Conservation (phyloP, 1,140 invertebrate genomes). For the Arctopsyche grandis region DNA sequence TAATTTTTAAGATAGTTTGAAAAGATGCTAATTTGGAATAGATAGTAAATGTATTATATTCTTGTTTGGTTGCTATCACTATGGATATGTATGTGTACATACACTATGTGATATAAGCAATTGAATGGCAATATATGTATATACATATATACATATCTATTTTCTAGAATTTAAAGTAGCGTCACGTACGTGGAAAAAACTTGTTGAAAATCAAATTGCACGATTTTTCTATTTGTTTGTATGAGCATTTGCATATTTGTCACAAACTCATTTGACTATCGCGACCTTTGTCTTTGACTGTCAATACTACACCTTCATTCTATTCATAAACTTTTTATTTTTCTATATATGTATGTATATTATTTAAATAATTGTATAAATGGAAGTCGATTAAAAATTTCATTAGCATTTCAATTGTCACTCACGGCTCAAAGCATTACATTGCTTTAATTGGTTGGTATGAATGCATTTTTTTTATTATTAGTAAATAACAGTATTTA, state of each 20-base stretch:
- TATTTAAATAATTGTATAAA: no score
- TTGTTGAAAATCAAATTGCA: constrained; percentile 28
- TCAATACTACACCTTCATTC: constrained; percentile 20
- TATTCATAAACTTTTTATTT: neutral
- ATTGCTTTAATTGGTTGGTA: no score
- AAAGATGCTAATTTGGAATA: no score
- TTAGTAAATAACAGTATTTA: no score
- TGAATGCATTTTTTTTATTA: no score
- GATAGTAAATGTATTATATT: neutral
- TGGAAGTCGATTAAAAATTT: no score
- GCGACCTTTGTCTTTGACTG: constrained; percentile 39
- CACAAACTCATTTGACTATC: constrained; percentile 39
- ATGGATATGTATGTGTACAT: neutral
- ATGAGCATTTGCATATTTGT: constrained; percentile 39
- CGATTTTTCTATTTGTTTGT: constrained; percentile 31
- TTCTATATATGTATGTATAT: no score
- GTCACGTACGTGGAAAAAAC: constrained; percentile 37
- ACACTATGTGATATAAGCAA: no score
- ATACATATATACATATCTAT: neutral
- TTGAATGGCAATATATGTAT: no score
- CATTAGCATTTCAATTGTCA: no score
- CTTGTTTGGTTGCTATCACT: neutral
- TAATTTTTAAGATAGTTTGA: no score
- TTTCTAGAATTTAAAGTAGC: neutral
- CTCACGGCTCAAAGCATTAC: no score